phyloP scores from a whole-genome alignment of 92 coral and sea anemone genomes.

The Bergia sp. region DNA sequence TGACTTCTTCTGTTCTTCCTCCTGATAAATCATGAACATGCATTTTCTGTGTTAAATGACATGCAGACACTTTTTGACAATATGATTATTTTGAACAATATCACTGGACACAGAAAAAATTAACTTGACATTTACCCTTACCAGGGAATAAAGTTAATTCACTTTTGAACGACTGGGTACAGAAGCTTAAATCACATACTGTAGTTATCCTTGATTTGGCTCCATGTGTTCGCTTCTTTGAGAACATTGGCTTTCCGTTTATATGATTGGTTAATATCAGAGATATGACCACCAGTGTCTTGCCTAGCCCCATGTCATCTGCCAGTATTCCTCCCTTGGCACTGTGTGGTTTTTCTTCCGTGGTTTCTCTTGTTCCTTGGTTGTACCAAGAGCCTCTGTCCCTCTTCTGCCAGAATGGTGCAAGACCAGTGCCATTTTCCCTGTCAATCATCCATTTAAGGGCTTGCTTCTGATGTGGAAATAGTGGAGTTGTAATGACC shows the following conservation, averaged over 20 bases:
- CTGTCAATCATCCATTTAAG: constrained; percentile 81
- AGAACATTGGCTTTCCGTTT: constrained; percentile 83
- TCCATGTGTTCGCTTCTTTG: constrained; percentile 36
- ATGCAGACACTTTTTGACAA: too few relatives aligned
- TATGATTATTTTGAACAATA: too few relatives aligned
- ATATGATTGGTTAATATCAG: constrained; percentile 82
- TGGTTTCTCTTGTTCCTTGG: constrained; percentile 69
- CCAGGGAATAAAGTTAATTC: too few relatives aligned
- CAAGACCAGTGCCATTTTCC: constrained; percentile 78
- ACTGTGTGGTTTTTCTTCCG: constrained; percentile 68
- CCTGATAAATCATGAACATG: background rate
- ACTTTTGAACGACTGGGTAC: too few relatives aligned
- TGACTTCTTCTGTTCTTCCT: background rate
- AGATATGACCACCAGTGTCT: constrained; percentile 76
- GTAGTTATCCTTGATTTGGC: background rate
- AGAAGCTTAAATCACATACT: background rate
- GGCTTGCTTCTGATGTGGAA: constrained; percentile 83
- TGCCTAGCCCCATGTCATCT: constrained; percentile 93
- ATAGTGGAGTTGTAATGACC: constrained; percentile 77
- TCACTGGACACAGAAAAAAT: too few relatives aligned
- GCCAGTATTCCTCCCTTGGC: constrained; percentile 87
- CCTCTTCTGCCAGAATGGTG: constrained; percentile 74
- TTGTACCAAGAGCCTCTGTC: constrained; percentile 68
- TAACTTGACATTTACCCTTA: too few relatives aligned
- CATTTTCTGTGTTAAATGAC: too few relatives aligned